These are phyloP conservation scores for cat (Felis catus) DNA, from an alignment of 2,113 vertebrate species.

Conservation along the genomic window DNA sequence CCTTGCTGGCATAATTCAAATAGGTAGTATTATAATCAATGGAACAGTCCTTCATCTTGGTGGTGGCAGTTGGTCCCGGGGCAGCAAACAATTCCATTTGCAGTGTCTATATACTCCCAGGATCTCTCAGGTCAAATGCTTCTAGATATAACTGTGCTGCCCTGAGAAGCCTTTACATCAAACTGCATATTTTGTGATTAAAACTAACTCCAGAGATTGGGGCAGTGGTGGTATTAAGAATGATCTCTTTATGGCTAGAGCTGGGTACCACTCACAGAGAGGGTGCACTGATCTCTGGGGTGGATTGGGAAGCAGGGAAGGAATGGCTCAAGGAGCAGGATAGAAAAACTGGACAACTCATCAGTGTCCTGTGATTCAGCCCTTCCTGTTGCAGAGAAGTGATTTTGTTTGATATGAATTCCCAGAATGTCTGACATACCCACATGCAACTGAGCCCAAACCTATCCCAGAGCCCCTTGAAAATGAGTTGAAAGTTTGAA, in stretches of 20 bases:
- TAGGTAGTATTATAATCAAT: neutral
- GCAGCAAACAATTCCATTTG: no score
- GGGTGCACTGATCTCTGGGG: neutral
- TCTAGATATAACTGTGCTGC: neutral
- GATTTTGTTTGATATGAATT: constrained; percentile 56
- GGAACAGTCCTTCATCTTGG: no score
- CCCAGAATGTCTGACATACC: constrained; percentile 62
- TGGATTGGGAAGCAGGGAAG: neutral
- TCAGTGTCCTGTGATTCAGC: constrained; percentile 60
- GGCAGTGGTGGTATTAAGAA: neutral
- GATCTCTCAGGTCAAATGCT: neutral
- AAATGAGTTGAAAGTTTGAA: neutral
- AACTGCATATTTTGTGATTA: neutral
- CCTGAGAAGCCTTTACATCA: neutral
- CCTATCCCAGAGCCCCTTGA: neutral
- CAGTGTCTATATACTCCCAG: neutral
- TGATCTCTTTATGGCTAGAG: neutral
- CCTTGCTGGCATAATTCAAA: neutral
- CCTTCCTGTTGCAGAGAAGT: constrained; percentile 39
- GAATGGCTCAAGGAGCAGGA: neutral
- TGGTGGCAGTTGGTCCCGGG: no score
- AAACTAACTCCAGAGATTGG: neutral
- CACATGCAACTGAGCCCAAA: neutral
- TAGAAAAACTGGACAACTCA: neutral
- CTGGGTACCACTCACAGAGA: neutral